Evolutionary conservation across 2,888 invertebrate genomes (phyloP), one percentile per base, ranked within the genome.

Genomic region (Danaus chrysippus): DNA sequence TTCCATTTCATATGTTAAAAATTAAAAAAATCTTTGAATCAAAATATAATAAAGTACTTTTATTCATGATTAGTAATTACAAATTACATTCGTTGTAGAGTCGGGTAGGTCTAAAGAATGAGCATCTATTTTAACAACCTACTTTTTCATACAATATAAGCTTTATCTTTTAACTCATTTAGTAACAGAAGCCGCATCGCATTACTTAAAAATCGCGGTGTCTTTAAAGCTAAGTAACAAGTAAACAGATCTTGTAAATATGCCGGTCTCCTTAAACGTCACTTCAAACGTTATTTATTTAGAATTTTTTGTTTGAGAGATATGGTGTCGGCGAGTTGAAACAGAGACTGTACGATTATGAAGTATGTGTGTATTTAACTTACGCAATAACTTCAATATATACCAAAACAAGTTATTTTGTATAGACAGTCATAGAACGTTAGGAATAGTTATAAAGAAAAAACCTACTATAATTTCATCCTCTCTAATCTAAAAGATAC

Each of bases 231-330:
- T 17, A 49, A 49, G 49, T n/a, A 49, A 49, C 15, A 17, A 9
- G 49, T 49, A 49, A 49, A 49, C 49, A 49, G 17, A 49, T 49
- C 17, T 49, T 17, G 49, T 49, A 15, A 49, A 49, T 49, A 49
- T 49, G 49, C 10, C 49, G 49, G 49, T 17, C 17, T 17, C 15
- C n/a, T 46, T 46, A 46, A 46, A 46, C 11, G 49, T 49, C 49
- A 49, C 17, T 10, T 49, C 49, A 49, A 49, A 17, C 5, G 49
- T 49, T 49, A 49, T 49, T 49, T 49, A 11, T n/a, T 46, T n/a
- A 46, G 46, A 46, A 15, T 9, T 46, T 49, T 49, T 49, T 49
- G 49, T 46, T 46, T n/a, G 46, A 46, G n/a, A 49, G 49, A 49
- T 49, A 49, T 49, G 49, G 17, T 9, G 13, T 46, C 13, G 13